These are phyloP conservation scores for Sus cebifrons DNA, from an alignment of 2,797 vertebrate genomes.

Conservation along the genomic window DNA sequence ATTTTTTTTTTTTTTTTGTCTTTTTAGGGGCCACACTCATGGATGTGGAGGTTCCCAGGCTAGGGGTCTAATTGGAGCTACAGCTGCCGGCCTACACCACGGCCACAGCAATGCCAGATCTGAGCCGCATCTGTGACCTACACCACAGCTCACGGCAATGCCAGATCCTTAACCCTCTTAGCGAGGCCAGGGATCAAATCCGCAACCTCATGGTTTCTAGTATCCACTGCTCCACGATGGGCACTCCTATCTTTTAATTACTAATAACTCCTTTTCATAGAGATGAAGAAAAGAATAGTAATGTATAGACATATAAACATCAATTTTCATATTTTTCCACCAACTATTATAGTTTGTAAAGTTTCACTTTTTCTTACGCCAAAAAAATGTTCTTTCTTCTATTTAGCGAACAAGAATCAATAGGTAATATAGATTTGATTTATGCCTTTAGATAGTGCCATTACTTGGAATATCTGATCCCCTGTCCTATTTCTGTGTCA, in stretches of 20 bases:
- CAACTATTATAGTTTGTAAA: background rate
- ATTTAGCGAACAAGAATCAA: background rate
- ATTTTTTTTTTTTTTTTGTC: background rate
- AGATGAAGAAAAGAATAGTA: background rate
- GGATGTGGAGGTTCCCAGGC: no score
- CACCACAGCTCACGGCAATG: no score
- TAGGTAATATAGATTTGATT: conserved; percentile 31
- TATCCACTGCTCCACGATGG: no score
- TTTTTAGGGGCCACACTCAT: no score
- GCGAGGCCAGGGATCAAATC: no score
- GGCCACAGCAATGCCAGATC: no score
- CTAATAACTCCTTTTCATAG: background rate
- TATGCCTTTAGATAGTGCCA: conserved; percentile 49
- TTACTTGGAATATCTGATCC: conserved; percentile 54
- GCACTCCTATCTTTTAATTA: background rate
- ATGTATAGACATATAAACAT: conserved; percentile 5
- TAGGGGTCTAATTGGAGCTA: no score
- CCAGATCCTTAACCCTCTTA: no score
- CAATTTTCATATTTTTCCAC: background rate
- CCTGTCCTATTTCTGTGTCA: background rate
- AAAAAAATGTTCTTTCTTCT: conserved; percentile 42
- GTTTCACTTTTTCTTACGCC: background rate
- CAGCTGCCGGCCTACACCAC: no score
- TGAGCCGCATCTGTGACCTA: no score
- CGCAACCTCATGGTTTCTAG: no score